Evolutionary conservation across 2,888 invertebrate genomes (phyloP), one percentile per base, ranked within the genome.

Genomic region (Harpalus rufipes): DNA sequence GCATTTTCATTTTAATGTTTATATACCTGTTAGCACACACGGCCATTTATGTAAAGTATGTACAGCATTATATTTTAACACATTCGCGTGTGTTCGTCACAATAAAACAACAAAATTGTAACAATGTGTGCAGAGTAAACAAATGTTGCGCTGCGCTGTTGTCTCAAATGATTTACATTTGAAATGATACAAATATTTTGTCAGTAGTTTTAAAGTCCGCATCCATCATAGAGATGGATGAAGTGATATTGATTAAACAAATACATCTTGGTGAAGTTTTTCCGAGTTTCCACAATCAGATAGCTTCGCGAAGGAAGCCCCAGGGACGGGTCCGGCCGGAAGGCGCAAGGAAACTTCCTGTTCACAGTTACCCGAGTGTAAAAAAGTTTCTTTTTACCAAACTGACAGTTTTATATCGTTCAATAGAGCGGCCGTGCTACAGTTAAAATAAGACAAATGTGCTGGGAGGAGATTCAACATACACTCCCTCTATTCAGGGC

Each of bases 351-450:
- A 74, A 76, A 78, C 78, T 84, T 84, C 84, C 84, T 78, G 78
- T 78, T 78, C 78, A 83, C 83, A 84, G 78, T 61, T 84, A 78
- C 18, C 84, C 76, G 39, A 78, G 78, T 84, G 78, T 84, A 78
- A 84, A 84, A 82, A 84, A 84, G 63, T 84, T 84, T 78, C 83
- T 84, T 84, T 80, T 78, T 84, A 84, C 65, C 84, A 78, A 84
- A 78, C 84, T 84, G 78, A 84, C 84, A 84, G 84, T 84, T 84
- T 78, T 84, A 84, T 84, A 84, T 84, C 78, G 83, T 84, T 84
- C 76, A 84, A 84, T 84, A 84, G 78, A 84, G 84, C 59, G 83
- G 32, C 76, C 83, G 59, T 44, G 61, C 72, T 82, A 76, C 83
- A 74, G 74, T 74, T 83, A 83, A 83, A 61, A 83, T 83, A 83